These are phyloP conservation scores for Eunapius fragilis DNA, from an alignment of 37 sponge, comb jelly and placozoan species.

Conservation along the genomic window DNA sequence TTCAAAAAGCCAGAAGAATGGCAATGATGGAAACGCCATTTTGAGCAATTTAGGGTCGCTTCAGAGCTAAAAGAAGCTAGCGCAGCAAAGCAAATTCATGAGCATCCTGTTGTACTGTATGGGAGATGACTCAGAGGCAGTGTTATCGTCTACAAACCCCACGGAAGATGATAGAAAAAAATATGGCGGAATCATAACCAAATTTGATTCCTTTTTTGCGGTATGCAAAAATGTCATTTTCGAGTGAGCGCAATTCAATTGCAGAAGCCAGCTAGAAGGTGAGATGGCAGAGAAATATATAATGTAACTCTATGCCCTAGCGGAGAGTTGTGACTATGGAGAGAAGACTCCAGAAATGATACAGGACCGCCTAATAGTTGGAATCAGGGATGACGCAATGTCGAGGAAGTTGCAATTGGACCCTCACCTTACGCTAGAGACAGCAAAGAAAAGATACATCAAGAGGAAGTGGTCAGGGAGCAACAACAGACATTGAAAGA, in stretches of 20 bases:
- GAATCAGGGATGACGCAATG: slow-evolving; percentile 5
- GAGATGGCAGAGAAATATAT: slow-evolving; percentile 3
- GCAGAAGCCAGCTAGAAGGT: neutral
- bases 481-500: neutral
- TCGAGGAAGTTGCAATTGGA: slow-evolving; percentile 11
- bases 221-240: slow-evolving; percentile 4
- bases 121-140: slow-evolving; percentile 8
- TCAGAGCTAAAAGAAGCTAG: neutral
- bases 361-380: slow-evolving; percentile 3
- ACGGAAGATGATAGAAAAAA: neutral
- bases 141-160: neutral
- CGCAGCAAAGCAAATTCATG: neutral
- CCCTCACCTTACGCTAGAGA: slow-evolving; percentile 11
- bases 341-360: slow-evolving; percentile 2
- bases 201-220: slow-evolving; percentile 4
- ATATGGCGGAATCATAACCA: neutral
- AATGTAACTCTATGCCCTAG: neutral
- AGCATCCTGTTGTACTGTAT: neutral
- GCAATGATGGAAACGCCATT: neutral
- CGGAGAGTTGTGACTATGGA: neutral
- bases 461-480: slow-evolving; percentile 15
- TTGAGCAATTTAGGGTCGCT: neutral
- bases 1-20: neutral
- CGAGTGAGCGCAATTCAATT: neutral
- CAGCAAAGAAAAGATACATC: slow-evolving; percentile 5